Conservation (phyloP, 2,888 invertebrate genomes). For the Ormia ochracea region DNA sequence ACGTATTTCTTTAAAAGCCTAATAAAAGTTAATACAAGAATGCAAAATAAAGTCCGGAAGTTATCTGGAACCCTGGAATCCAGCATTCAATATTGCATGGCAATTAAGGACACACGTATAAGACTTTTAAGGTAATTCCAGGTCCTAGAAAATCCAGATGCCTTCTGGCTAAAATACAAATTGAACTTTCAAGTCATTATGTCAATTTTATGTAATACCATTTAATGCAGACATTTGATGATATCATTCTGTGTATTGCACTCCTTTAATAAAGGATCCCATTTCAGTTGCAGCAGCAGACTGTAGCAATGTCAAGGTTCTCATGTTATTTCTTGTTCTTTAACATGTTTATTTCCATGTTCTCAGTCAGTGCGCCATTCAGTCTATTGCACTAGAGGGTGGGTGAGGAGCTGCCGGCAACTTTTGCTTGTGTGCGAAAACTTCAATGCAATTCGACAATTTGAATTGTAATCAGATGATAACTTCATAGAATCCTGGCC, state of each 20-base stretch:
- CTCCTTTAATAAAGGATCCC: neutral
- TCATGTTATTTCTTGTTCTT: slow-evolving; percentile 26
- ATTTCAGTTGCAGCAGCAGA: slow-evolving; percentile 20
- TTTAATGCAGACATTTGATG: too few species aligned
- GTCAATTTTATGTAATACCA: too few species aligned
- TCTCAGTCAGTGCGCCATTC: slow-evolving; percentile 5
- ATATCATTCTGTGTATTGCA: neutral
- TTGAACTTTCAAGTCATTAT: too few species aligned
- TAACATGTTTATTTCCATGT: slow-evolving; percentile 40
- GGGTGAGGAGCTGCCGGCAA: neutral
- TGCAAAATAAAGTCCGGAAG: too few species aligned
- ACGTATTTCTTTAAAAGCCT: too few species aligned
- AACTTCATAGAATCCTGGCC: slow-evolving; percentile 28
- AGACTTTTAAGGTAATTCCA: too few species aligned
- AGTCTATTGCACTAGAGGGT: slow-evolving; percentile 14
- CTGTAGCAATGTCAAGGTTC: slow-evolving; percentile 44
- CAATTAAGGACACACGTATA: too few species aligned
- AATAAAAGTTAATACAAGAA: too few species aligned
- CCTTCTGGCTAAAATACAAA: too few species aligned
- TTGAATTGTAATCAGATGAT: slow-evolving; percentile 35
- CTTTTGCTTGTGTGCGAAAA: slow-evolving; percentile 2
- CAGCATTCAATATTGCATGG: too few species aligned
- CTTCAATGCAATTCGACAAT: slow-evolving; percentile 41
- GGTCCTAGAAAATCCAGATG: too few species aligned
- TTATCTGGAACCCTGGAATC: too few species aligned